Conservation (phyloP, 2,113 vertebrate genomes). For the Pristiophorus japonicus region DNA sequence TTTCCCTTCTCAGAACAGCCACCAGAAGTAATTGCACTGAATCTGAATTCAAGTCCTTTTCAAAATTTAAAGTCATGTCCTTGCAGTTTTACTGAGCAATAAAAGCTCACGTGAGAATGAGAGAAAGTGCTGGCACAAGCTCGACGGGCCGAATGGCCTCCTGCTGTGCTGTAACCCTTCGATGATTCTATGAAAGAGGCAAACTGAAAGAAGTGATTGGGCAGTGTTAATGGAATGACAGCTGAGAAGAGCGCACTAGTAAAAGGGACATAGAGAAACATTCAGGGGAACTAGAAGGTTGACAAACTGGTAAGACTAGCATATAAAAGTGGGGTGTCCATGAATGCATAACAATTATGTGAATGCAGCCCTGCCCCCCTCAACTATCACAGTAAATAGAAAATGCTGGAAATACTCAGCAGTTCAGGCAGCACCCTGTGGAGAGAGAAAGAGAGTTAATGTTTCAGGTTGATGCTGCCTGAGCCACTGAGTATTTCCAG, state of each 20-base stretch:
- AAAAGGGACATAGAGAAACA: neutral
- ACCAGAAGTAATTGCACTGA: neutral
- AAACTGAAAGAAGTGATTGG: neutral
- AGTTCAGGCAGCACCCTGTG: no score
- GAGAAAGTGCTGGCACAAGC: no score
- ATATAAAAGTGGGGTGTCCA: neutral
- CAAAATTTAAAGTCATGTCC: neutral
- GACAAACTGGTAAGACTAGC: neutral
- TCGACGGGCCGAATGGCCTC: no score
- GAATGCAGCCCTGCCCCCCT: neutral
- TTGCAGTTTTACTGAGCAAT: neutral
- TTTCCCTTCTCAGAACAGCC: neutral
- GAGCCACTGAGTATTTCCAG: no score
- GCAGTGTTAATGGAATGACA: neutral
- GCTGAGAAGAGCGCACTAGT: neutral
- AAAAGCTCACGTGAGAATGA: neutral
- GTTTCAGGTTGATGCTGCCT: no score
- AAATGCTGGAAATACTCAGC: no score
- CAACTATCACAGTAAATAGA: neutral
- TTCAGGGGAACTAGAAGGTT: neutral
- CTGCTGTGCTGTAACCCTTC: no score
- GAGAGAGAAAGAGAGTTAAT: no score
- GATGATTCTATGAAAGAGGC: no score
- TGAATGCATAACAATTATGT: neutral
- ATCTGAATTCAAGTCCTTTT: neutral